Evolutionary conservation across 2,888 invertebrate species (phyloP).

Genomic region (Acronicta aceris): DNA sequence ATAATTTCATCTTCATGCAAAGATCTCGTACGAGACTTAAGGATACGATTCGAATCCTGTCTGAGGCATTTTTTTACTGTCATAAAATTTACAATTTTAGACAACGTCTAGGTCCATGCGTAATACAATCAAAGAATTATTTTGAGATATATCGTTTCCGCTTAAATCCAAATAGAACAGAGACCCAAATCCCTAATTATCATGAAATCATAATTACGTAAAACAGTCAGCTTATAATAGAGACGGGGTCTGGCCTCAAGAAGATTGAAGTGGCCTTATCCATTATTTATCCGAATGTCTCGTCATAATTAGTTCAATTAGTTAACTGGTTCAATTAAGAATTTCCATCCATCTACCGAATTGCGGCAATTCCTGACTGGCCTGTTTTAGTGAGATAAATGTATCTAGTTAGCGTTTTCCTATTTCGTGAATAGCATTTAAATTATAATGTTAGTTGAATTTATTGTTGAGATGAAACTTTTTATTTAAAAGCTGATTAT

Average conservation of each 20-base stretch:
- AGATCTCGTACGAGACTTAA: too few relatives aligned
- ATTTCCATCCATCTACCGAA: conserved; percentile 55
- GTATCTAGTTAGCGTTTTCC: conserved; percentile 38
- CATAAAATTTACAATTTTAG: too few relatives aligned
- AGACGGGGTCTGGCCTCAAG: conserved; percentile 32
- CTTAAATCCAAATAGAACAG: conserved; percentile 7
- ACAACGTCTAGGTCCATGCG: too few relatives aligned
- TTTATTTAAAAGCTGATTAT: too few relatives aligned
- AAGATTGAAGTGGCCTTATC: conserved; percentile 54
- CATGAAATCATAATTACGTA: conserved; percentile 33
- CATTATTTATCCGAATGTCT: conserved; percentile 59
- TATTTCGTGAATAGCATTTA: conserved; percentile 26
- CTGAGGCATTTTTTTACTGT: too few relatives aligned
- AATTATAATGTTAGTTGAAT: too few relatives aligned
- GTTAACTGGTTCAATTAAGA: conserved; percentile 64
- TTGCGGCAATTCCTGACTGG: conserved; percentile 53
- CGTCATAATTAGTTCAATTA: conserved; percentile 65
- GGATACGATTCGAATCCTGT: too few relatives aligned
- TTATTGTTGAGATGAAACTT: too few relatives aligned
- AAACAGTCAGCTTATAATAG: conserved; percentile 31
- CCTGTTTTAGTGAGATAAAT: conserved; percentile 54
- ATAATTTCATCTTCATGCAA: too few relatives aligned
- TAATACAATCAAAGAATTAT: too few relatives aligned
- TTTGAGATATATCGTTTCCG: background rate
- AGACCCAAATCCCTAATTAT: conserved; percentile 15